Evolutionary conservation across 2,888 invertebrate species (phyloP).

Genomic region (Orthosia gracilis): DNA sequence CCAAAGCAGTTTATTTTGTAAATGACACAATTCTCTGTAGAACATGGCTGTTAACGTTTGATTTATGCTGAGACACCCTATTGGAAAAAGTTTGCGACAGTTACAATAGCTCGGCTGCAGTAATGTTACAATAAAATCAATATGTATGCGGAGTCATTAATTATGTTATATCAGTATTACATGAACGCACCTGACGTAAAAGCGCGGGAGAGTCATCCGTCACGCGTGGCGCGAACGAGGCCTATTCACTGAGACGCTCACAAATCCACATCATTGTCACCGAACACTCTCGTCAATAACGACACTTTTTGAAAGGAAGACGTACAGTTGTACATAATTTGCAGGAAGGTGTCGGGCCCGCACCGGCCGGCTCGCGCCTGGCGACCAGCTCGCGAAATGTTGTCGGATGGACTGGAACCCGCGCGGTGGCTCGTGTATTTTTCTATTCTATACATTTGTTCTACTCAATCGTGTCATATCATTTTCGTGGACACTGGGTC

Average conservation of each 20-base stretch:
- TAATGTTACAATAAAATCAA: slow-evolving; percentile 63
- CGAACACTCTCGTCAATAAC: slow-evolving; percentile 66
- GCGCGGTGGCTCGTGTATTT: slow-evolving; percentile 81
- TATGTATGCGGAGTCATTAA: slow-evolving; percentile 69
- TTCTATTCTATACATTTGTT: slow-evolving; percentile 84
- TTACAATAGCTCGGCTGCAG: slow-evolving; percentile 43
- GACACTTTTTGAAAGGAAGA: slow-evolving; percentile 64
- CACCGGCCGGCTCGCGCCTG: slow-evolving; percentile 71
- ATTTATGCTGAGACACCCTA: slow-evolving; percentile 66
- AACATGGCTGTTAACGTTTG: slow-evolving; percentile 70
- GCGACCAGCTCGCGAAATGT: slow-evolving; percentile 87
- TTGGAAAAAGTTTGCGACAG: slow-evolving; percentile 60
- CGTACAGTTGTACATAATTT: slow-evolving; percentile 38
- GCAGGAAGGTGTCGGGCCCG: slow-evolving; percentile 25
- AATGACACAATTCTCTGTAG: slow-evolving; percentile 78
- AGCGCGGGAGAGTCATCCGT: slow-evolving; percentile 88
- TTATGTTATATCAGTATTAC: slow-evolving; percentile 80
- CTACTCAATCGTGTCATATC: slow-evolving; percentile 82
- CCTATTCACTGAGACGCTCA: slow-evolving; percentile 79
- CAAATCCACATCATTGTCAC: slow-evolving; percentile 81
- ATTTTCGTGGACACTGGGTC: slow-evolving; percentile 79
- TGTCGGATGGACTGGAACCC: slow-evolving; percentile 85
- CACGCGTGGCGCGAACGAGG: slow-evolving; percentile 84
- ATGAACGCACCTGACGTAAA: slow-evolving; percentile 88
- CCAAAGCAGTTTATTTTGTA: slow-evolving; percentile 80